Evolutionary conservation across 1,140 invertebrate genomes (phyloP), one percentile per base, ranked within the genome.

Genomic region (Adelges cooleyi): DNA sequence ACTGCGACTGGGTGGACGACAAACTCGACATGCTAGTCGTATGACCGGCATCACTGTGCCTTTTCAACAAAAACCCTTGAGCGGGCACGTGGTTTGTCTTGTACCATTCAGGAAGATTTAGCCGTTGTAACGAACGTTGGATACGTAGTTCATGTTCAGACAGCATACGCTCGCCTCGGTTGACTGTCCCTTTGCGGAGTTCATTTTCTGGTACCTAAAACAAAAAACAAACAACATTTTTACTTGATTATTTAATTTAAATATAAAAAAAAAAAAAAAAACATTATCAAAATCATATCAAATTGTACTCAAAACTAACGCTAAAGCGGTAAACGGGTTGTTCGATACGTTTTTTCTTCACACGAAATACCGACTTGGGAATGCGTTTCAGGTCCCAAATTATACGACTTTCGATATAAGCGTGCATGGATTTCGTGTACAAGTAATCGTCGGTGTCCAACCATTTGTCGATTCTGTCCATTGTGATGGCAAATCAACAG

Each of bases 51-150:
- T 86, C 84, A 69, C 84, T 85, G 71, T 84, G 78, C 67, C 84
- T 79, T 73, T 86, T 75, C n/a, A 74, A 67, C 20, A 74, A 53
- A 68, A 77, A 77, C 20, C 75, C 73, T 66, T 76, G 73, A 33
- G 81, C 78, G n/a, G 84, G 82, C 17, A 82, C 79, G 66, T 83
- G 80, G 18, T 86, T 87, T 74, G 89, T 89, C 75, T 89, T 91
- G 79, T 90, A 92, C 93, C 93, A 96, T 73, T 95, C 91, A 44
- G 93, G 93, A 38, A 95, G 85, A 77, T 93, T 92, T 62, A 96
- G 82, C 70, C 90, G 89, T 75, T 93, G 90, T 68, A 96, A 76
- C 20, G 91, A 95, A 69, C 91, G 84, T 74, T 93, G 89, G 54
- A 96, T 88, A 59, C 93, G 82, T 62, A 95, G 79, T 76, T 95